These are phyloP conservation scores for Poeciliopsis turrubarensis DNA, from an alignment of 2,113 vertebrate species.

Conservation along the genomic window DNA sequence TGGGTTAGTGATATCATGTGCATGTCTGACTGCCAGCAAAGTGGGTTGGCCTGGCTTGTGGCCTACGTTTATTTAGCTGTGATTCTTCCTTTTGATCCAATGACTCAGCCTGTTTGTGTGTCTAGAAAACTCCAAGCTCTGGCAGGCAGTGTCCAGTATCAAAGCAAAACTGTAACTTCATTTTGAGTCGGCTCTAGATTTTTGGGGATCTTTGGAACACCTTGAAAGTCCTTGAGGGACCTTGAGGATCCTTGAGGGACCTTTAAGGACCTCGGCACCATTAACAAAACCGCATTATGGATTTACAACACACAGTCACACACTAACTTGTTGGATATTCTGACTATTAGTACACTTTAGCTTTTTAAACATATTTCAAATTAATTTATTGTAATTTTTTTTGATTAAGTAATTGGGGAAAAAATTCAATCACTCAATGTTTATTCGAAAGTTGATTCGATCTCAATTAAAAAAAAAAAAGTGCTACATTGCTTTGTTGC, in stretches of 20 bases:
- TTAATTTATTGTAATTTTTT: neutral
- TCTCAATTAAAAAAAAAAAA: no score
- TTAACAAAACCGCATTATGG: neutral
- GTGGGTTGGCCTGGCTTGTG: conserved; percentile 62
- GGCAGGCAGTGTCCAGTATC: conserved; percentile 31
- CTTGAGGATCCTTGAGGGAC: no score
- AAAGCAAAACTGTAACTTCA: conserved; percentile 22
- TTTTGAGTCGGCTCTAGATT: neutral
- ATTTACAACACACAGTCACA: neutral
- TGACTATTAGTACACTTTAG: neutral
- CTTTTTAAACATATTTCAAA: neutral
- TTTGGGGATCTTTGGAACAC: neutral
- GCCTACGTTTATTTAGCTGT: conserved; percentile 75
- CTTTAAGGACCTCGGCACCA: neutral
- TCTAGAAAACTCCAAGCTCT: conserved; percentile 64
- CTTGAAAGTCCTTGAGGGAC: neutral
- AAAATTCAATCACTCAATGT: neutral
- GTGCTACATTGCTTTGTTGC: neutral
- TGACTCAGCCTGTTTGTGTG: conserved; percentile 67
- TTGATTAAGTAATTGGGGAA: neutral
- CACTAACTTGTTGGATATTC: neutral
- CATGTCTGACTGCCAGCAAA: conserved; percentile 53
- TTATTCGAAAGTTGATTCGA: neutral
- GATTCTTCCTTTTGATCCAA: conserved; percentile 70
- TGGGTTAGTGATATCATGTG: conserved; percentile 42